These are phyloP conservation scores for Paramisgurnus dabryanus DNA, from an alignment of 2,113 vertebrate species.

Conservation along the genomic window DNA sequence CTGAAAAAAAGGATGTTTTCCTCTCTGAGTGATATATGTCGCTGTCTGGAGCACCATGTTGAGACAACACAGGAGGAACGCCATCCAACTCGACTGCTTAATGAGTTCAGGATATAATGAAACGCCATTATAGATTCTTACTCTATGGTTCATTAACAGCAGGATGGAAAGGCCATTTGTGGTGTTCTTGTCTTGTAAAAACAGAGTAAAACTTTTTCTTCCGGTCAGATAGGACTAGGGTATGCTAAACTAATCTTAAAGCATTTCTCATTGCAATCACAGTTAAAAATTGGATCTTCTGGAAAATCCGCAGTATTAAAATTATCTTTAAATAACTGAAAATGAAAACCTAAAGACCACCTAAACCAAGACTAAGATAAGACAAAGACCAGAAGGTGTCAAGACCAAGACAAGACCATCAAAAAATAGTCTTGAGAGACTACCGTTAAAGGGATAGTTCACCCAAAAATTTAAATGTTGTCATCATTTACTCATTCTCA, in stretches of 20 bases:
- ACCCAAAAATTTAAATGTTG: too few relatives aligned
- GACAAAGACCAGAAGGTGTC: too few relatives aligned
- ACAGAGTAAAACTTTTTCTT: background rate
- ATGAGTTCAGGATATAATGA: slow-evolving; percentile 34
- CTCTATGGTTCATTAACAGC: slow-evolving; percentile 35
- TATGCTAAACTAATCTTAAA: slow-evolving; percentile 3
- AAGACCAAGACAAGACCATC: too few relatives aligned
- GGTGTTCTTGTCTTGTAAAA: background rate
- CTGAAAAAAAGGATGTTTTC: slow-evolving; percentile 2
- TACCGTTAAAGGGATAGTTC: too few relatives aligned
- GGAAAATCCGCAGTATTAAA: background rate
- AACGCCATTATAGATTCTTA: slow-evolving; percentile 41
- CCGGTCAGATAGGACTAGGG: background rate
- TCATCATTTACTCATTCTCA: too few relatives aligned
- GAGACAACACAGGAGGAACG: slow-evolving; percentile 13
- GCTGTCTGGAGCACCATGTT: background rate
- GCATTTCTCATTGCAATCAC: background rate
- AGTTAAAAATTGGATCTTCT: too few relatives aligned
- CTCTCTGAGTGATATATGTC: slow-evolving; percentile 12
- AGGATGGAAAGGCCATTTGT: slow-evolving; percentile 26
- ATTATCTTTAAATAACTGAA: too few relatives aligned
- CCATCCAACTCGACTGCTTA: slow-evolving; percentile 1
- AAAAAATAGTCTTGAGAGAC: too few relatives aligned
- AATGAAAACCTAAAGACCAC: too few relatives aligned
- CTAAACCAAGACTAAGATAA: too few relatives aligned